Percentiles rank a stretch among this genome's conserved stretches.
Evolutionary conservation across 2,113 vertebrate species (phyloP).

Genomic region (Rhabdomys dilectus): DNA sequence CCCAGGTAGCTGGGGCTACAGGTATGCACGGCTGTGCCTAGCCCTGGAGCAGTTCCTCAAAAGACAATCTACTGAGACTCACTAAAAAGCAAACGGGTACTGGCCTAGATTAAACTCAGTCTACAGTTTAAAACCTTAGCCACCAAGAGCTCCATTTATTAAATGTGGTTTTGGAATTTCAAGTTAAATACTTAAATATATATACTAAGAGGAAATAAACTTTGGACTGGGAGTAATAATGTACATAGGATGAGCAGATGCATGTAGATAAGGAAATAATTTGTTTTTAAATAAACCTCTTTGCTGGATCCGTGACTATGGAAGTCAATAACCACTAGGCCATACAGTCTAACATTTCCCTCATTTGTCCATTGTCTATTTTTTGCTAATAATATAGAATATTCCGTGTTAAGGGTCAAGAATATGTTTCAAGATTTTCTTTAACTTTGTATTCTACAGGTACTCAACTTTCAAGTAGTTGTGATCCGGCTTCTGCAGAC

Average conservation of each 20-base stretch:
- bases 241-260: not conserved
- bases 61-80: conserved; percentile 8
- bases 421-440: not conserved
- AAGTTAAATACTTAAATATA: conserved; percentile 37
- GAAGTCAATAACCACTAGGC: not conserved
- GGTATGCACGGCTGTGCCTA: no score
- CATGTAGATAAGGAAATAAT: conserved; percentile 42
- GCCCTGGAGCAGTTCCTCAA: conserved; percentile 29
- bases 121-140: not conserved
- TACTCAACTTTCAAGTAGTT: no score
- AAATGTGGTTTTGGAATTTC: not conserved
- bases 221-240: not conserved
- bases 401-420: not conserved
- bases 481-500: no score
- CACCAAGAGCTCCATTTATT: not conserved
- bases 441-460: no score
- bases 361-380: not conserved
- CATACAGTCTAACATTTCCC: not conserved
- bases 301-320: not conserved
- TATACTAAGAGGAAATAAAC: not conserved
- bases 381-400: not conserved
- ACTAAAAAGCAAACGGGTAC: not conserved
- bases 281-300: not conserved
- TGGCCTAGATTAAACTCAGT: not conserved
- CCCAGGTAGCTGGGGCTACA: not conserved